Evolutionary conservation across 2,888 invertebrate genomes (phyloP), one percentile per base, ranked within the genome.

Genomic region (Spicauda simplicius): DNA sequence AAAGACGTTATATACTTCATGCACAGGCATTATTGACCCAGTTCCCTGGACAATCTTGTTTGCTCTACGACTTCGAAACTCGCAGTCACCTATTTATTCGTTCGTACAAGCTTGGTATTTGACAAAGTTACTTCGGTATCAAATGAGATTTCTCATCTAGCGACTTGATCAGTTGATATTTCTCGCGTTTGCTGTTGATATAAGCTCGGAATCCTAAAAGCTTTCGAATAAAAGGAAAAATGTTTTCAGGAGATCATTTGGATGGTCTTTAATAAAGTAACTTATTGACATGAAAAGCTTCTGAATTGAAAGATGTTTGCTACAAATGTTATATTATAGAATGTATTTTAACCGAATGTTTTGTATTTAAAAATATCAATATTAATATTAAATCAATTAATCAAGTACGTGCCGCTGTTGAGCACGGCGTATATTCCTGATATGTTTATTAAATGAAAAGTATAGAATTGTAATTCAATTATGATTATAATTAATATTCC

Each of bases 11-110:
- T 16, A 16, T n/a, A 10, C 48, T 58, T 37, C 16, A 48, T 45
- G n/a, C 25, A 10, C 10, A 41, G n/a, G 30, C n/a, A 19, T 65
- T 59, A 65, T 59, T 65, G 59, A 59, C 65, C 65, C 45, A 65
- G 30, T 59, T 65, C 18, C 41, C 18, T 65, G 65, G 54, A 53
- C 65, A 54, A 65, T 59, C 65, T 30, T 59, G 59, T 65, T 64
- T 59, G 59, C 48, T 58, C 20, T 41, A 65, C 59, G 59, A 45
- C 65, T 59, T 65, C 59, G 19, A 25, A 65, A 59, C 53, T 59
- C 30, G 53, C 14, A 54, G 65, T 30, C 64, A n/a, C 41, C 64
- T 54, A 65, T 65, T 59, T 59, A 59, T 54, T 33, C 57, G 25
- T 65, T 58, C 65, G 18, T 53, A 37, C 61, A 25, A 61, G 61